Conservation (phyloP, 2,113 vertebrate genomes). For the Cranoglanis bouderius region DNA sequence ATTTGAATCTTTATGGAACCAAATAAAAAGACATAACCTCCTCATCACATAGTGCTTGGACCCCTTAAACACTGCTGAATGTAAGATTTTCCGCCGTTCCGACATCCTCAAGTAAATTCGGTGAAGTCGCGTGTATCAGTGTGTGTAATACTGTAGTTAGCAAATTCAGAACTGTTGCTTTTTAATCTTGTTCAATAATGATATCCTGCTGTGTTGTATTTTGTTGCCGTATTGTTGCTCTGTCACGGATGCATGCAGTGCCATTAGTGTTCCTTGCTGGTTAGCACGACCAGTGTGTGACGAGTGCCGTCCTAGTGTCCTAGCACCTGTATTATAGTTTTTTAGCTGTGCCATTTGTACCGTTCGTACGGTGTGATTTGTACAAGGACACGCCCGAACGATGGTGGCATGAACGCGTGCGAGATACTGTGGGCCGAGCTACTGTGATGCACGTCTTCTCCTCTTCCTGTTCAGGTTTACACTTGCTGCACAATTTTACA, state of each 20-base stretch:
- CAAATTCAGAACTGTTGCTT: too few species aligned
- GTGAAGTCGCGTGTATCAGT: neutral
- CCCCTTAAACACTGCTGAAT: neutral
- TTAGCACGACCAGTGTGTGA: conserved; percentile 1
- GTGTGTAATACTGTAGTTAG: neutral
- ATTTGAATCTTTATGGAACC: neutral
- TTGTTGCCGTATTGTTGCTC: neutral
- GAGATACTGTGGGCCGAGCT: neutral
- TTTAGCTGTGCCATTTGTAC: neutral
- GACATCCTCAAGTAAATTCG: neutral
- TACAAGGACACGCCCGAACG: neutral
- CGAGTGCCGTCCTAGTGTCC: neutral
- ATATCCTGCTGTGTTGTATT: neutral
- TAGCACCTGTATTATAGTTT: neutral
- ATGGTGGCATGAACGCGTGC: conserved; percentile 12
- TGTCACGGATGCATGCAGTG: conserved; percentile 5
- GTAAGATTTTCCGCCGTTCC: neutral
- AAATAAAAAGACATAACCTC: neutral
- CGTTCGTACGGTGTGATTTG: neutral
- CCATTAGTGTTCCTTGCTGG: neutral
- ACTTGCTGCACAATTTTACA: neutral
- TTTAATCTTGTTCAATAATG: neutral
- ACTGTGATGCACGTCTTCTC: conserved; percentile 31
- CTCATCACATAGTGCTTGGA: neutral
- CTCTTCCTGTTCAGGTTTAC: conserved; percentile 32